Evolutionary conservation across 2,888 invertebrate species (phyloP).

Genomic region (Andrena hattorfiana): DNA sequence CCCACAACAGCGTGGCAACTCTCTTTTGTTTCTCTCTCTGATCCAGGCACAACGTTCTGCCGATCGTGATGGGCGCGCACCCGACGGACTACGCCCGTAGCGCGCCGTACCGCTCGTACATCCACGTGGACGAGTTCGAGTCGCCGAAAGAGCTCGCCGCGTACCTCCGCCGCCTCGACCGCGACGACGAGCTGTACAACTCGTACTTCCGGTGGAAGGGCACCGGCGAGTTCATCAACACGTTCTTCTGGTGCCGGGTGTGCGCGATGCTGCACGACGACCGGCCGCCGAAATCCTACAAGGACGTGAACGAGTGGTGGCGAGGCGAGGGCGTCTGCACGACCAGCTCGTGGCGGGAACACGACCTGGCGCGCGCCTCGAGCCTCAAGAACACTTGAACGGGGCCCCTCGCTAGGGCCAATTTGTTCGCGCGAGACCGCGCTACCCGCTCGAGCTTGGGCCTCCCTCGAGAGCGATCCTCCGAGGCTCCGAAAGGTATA

Average conservation of each 20-base stretch:
- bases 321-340: slow-evolving; percentile 93
- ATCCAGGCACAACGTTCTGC: slow-evolving; percentile 92
- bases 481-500: slow-evolving; percentile 6
- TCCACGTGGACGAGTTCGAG: slow-evolving; percentile 98
- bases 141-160: slow-evolving; percentile 94
- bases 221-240: slow-evolving; percentile 98
- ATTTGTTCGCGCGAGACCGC: not conserved
- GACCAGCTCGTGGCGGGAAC: slow-evolving; percentile 89
- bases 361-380: slow-evolving; percentile 67
- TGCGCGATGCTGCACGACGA: slow-evolving; percentile 94
- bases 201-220: slow-evolving; percentile 98
- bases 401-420: not conserved
- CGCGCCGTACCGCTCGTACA: slow-evolving; percentile 96
- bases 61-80: slow-evolving; percentile 98
- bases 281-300: slow-evolving; percentile 88
- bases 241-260: slow-evolving; percentile 96
- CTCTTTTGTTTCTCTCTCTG: not conserved
- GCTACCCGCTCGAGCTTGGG: slow-evolving; percentile 1
- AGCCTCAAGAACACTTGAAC: slow-evolving; percentile 66
- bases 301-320: slow-evolving; percentile 97
- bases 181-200: slow-evolving; percentile 96
- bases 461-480: slow-evolving; percentile 13
- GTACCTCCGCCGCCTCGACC: slow-evolving; percentile 93
- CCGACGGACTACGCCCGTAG: slow-evolving; percentile 95
- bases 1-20: not conserved